These are phyloP conservation scores for Tribolium castaneum DNA, from an alignment of 1,140 invertebrate species.

Conservation along the genomic window DNA sequence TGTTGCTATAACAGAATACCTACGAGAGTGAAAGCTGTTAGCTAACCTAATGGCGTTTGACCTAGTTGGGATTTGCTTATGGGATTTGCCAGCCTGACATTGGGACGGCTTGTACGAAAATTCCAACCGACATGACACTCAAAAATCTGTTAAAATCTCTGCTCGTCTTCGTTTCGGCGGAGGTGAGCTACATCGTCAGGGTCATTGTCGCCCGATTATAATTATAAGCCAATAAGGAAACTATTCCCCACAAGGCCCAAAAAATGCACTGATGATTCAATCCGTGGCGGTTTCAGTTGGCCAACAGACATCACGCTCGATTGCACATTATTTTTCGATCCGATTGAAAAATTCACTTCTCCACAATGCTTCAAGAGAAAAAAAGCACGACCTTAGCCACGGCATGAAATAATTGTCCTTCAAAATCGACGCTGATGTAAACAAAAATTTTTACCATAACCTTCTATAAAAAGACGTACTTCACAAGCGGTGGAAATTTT, in stretches of 20 bases:
- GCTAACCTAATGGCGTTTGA: constrained; percentile 1
- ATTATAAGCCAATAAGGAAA: neutral
- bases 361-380: neutral
- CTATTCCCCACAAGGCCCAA: neutral
- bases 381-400: neutral
- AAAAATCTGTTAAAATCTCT: neutral
- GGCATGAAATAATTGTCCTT: neutral
- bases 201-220: neutral
- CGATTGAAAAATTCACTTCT: neutral
- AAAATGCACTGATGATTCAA: neutral
- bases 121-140: neutral
- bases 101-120: neutral
- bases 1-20: neutral
- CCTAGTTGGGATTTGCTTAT: neutral
- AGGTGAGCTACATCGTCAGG: neutral
- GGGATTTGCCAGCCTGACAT: neutral
- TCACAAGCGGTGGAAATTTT: neutral
- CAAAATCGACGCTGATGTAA: neutral
- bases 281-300: neutral
- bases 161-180: neutral
- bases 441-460: neutral
- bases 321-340: neutral
- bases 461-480: neutral
- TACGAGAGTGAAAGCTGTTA: constrained; percentile 12
- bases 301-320: neutral